These are phyloP conservation scores for Sciurus carolinensis DNA, from an alignment of 2,797 vertebrate species.

Conservation along the genomic window DNA sequence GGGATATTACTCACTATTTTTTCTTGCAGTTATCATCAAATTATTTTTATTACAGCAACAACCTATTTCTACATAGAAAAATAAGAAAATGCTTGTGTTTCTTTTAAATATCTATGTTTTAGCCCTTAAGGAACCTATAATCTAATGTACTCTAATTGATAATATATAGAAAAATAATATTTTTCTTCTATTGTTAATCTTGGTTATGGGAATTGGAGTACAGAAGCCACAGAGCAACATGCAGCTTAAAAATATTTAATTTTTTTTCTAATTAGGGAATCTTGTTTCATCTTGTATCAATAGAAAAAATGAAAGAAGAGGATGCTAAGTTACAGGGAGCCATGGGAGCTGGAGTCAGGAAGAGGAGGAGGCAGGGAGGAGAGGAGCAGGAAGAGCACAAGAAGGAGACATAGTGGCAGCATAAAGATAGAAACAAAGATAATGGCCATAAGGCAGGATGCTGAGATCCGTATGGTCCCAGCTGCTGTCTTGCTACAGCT, in stretches of 20 bases:
- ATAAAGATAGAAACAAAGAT: conserved; percentile 79
- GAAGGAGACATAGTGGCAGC: conserved; percentile 71
- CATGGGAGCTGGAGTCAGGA: conserved; percentile 63
- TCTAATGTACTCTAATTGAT: conserved; percentile 32
- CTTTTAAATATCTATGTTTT: conserved; percentile 65
- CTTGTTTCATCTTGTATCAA: conserved; percentile 53
- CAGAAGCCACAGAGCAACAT: not conserved
- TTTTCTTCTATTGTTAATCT: conserved; percentile 49
- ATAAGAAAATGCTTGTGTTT: conserved; percentile 51
- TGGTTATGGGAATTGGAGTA: conserved; percentile 27
- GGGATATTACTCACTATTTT: conserved; percentile 80
- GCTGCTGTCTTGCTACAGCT: conserved; percentile 71
- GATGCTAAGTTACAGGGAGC: conserved; percentile 11
- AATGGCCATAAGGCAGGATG: conserved; percentile 80
- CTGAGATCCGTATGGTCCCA: conserved; percentile 78
- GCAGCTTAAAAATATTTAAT: conserved; percentile 50
- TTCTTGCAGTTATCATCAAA: conserved; percentile 72
- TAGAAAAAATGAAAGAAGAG: conserved; percentile 50
- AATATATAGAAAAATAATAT: conserved; percentile 61
- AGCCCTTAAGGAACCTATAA: not conserved
- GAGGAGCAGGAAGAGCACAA: conserved; percentile 32
- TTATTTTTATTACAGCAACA: conserved; percentile 74
- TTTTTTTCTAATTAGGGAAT: conserved; percentile 30
- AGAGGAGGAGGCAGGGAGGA: conserved; percentile 62
- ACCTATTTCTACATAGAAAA: conserved; percentile 66